phyloP scores from a whole-genome alignment of 2,797 vertebrate species.

The Myotis pilosus region DNA sequence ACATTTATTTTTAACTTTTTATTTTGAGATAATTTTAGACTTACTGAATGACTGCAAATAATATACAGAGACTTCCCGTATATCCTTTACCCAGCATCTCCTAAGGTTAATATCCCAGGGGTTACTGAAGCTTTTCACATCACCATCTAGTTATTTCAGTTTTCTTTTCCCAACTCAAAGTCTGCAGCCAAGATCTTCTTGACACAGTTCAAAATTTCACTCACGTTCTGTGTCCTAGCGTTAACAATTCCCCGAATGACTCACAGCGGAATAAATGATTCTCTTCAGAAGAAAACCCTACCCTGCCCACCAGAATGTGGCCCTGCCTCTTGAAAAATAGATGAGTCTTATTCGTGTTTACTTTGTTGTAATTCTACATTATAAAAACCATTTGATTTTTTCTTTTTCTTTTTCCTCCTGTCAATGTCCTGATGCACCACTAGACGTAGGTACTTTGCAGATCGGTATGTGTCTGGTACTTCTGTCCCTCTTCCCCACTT shows the following conservation, averaged over 20 bases:
- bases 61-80: neutral
- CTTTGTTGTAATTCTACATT: neutral
- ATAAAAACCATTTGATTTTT: neutral
- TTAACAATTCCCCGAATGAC: constrained; percentile 13
- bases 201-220: constrained; percentile 6
- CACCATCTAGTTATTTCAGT: neutral
- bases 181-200: neutral
- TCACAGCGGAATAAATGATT: neutral
- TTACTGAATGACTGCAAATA: neutral
- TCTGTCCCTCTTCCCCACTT: neutral
- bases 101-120: neutral
- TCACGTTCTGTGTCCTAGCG: neutral
- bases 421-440: neutral
- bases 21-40: constrained; percentile 56
- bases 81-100: neutral
- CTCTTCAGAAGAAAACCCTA: constrained; percentile 18
- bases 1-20: constrained; percentile 62
- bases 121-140: neutral
- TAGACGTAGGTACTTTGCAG: neutral
- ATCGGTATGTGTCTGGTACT: neutral
- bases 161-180: neutral
- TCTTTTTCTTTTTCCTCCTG: neutral
- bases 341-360: neutral
- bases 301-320: neutral
- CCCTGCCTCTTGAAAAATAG: neutral